Percentiles rank a stretch among this genome's conserved stretches.
These are phyloP conservation scores for Cephus spinipes DNA, from an alignment of 2,888 invertebrate genomes.

Conservation along the genomic window DNA sequence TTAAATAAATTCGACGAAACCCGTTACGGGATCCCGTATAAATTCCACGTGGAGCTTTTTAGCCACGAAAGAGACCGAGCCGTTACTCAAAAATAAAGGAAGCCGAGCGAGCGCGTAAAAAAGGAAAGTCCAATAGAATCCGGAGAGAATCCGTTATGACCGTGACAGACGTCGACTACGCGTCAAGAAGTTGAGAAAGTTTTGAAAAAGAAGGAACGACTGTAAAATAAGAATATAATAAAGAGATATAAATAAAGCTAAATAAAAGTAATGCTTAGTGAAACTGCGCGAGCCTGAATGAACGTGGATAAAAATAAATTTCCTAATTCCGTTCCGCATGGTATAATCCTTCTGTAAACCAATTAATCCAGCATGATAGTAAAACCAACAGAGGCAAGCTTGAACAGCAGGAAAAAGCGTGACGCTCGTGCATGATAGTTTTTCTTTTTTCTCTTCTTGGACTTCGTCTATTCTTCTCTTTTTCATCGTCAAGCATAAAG, in stretches of 20 bases:
- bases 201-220: neutral
- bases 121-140: neutral
- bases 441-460: neutral
- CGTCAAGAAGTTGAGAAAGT: neutral
- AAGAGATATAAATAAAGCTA: neutral
- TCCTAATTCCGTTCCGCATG: neutral
- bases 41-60: neutral
- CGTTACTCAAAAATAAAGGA: neutral
- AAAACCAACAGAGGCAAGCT: neutral
- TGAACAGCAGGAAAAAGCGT: neutral
- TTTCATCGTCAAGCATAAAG: neutral
- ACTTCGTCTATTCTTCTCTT: neutral
- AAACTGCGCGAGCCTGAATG: neutral
- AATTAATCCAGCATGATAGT: neutral
- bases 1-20: neutral
- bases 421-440: neutral
- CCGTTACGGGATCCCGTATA: neutral
- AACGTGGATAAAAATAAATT: neutral
- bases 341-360: neutral
- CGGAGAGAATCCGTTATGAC: neutral
- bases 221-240: neutral
- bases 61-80: neutral
- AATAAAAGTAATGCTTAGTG: neutral
- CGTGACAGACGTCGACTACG: neutral
- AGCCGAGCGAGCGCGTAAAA: neutral